phyloP scores from a whole-genome alignment of 2,888 invertebrate species.

The Pherbina coryleti region DNA sequence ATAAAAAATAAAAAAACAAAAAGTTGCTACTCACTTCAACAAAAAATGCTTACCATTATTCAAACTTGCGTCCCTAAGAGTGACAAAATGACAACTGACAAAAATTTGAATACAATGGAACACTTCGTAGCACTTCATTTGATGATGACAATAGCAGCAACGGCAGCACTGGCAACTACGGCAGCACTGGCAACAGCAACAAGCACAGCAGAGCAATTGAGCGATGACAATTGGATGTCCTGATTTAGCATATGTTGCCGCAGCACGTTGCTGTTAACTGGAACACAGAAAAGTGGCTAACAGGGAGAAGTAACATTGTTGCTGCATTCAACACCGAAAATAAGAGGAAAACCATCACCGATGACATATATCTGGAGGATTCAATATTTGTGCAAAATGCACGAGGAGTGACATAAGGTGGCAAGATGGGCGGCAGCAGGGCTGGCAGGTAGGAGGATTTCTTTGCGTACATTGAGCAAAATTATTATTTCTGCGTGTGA shows the following conservation, averaged over 20 bases:
- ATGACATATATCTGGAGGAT: conserved; percentile 9
- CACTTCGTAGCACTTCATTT: conserved; percentile 39
- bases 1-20: not conserved
- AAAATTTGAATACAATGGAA: conserved; percentile 55
- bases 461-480: not conserved
- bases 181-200: conserved; percentile 17
- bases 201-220: conserved; percentile 23
- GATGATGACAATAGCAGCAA: conserved; percentile 15
- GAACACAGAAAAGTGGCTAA: not conserved
- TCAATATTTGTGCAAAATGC: conserved; percentile 1
- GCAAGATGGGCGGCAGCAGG: not conserved
- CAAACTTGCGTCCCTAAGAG: conserved; percentile 50
- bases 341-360: conserved; percentile 27
- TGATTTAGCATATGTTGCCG: conserved; percentile 40
- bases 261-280: not conserved
- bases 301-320: not conserved
- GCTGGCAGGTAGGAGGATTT: conserved; percentile 1
- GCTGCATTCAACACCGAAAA: conserved; percentile 9
- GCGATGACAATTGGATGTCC: conserved; percentile 36
- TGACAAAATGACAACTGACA: conserved; percentile 54
- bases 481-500: not conserved
- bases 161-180: not conserved
- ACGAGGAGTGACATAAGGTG: not conserved
- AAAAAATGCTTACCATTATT: conserved; percentile 45
- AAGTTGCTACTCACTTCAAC: not conserved